These are phyloP conservation scores for Megaustenia siamemsis DNA, from an alignment of 2,888 invertebrate genomes.

Conservation along the genomic window DNA sequence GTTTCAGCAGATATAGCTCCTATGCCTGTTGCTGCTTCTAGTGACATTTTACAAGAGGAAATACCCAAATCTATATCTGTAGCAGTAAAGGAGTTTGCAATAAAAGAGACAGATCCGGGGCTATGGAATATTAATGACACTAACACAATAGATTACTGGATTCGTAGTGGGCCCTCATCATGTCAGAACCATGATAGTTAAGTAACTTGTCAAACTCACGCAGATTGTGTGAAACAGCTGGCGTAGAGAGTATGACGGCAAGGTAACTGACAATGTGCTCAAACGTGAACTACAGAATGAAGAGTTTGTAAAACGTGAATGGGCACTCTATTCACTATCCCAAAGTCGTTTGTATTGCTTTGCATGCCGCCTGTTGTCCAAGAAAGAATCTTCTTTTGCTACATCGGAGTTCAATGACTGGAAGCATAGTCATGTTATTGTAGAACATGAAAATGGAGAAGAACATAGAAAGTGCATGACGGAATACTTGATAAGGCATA, in stretches of 20 bases:
- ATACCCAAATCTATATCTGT: too few relatives aligned
- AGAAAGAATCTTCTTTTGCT: slow-evolving; percentile 7
- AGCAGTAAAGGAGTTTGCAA: too few relatives aligned
- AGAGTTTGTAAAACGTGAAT: background rate
- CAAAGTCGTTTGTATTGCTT: slow-evolving; percentile 2
- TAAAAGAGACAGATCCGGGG: too few relatives aligned
- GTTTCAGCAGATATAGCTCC: too few relatives aligned
- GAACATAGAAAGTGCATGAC: background rate
- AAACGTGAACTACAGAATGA: slow-evolving; percentile 13
- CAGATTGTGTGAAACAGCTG: background rate
- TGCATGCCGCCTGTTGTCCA: background rate
- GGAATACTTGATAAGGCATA: background rate
- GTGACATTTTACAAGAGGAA: too few relatives aligned
- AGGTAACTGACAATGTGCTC: background rate
- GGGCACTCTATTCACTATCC: background rate
- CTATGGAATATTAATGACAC: background rate
- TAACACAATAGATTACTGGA: slow-evolving; percentile 8
- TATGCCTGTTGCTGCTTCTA: too few relatives aligned
- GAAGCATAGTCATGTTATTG: background rate
- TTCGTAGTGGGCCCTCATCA: background rate
- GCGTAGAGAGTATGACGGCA: background rate
- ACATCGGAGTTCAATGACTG: background rate
- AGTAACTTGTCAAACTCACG: slow-evolving; percentile 4
- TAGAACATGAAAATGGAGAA: background rate
- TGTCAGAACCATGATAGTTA: background rate